These are phyloP conservation scores for Nyctibius bracteatus DNA, from an alignment of 2,113 vertebrate species.

Conservation along the genomic window DNA sequence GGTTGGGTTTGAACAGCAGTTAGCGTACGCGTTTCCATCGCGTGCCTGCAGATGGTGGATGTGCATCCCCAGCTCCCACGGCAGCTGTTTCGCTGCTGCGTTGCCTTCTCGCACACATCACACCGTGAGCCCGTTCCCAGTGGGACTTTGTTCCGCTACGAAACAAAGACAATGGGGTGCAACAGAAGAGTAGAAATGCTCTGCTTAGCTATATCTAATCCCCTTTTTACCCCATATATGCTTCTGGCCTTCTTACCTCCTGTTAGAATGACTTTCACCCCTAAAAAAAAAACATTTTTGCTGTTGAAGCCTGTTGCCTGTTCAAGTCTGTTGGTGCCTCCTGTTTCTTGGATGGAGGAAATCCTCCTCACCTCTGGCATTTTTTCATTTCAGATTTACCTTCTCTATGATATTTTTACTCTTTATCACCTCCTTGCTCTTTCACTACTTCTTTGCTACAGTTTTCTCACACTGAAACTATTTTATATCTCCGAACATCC, in stretches of 20 bases:
- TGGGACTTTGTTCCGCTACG: rapidly evolving
- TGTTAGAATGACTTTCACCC: not conserved
- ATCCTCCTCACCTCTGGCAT: rapidly evolving
- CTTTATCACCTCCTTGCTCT: not conserved
- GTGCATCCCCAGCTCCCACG: not conserved
- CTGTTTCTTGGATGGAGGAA: not conserved
- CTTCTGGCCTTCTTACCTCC: not conserved
- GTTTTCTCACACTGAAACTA: not conserved
- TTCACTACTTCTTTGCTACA: not conserved
- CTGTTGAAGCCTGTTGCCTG: not conserved
- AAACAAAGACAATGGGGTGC: not conserved
- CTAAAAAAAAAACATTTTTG: not conserved
- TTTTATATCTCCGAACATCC: not conserved
- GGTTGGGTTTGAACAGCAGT: not conserved
- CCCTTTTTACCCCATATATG: not conserved
- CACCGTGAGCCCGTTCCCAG: not conserved
- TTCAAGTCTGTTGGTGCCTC: not conserved
- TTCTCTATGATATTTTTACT: not conserved
- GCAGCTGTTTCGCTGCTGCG: rapidly evolving
- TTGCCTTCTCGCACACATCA: too few relatives aligned
- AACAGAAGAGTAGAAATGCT: not conserved
- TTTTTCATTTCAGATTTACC: not conserved
- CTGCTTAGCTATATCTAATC: not conserved
- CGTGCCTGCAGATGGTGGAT: not conserved
- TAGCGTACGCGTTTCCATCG: not conserved